phyloP scores from a whole-genome alignment of 2,888 invertebrate species.

The Lutraria lutraria region DNA sequence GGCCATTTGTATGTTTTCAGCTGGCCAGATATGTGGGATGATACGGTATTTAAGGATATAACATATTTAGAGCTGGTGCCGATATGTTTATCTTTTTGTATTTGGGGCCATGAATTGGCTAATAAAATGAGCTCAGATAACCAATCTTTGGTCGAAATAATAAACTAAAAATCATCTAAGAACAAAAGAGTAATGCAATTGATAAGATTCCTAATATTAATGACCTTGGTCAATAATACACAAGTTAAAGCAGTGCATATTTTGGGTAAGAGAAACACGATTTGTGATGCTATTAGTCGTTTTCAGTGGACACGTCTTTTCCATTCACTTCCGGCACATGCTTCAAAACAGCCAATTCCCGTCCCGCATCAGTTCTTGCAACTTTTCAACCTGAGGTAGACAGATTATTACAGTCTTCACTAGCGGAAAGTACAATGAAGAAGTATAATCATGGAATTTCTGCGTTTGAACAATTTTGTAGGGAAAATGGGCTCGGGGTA shows the following conservation, averaged over 20 bases:
- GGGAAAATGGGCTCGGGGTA: too few relatives aligned
- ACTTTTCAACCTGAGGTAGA: too few relatives aligned
- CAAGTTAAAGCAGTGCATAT: slow-evolving; percentile 17
- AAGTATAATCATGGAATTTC: neutral
- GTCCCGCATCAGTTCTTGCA: too few relatives aligned
- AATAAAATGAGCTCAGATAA: slow-evolving; percentile 10
- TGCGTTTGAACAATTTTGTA: neutral
- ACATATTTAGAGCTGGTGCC: slow-evolving; percentile 30
- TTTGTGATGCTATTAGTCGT: slow-evolving; percentile 28
- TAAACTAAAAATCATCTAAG: too few relatives aligned
- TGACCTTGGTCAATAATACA: slow-evolving; percentile 15
- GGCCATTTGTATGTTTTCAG: too few relatives aligned
- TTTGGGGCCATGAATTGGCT: neutral
- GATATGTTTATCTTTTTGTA: neutral
- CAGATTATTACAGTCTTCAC: neutral
- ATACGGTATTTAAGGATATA: too few relatives aligned
- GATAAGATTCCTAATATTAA: neutral
- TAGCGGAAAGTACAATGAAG: slow-evolving; percentile 7
- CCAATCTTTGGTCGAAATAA: too few relatives aligned
- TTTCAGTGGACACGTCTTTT: slow-evolving; percentile 25
- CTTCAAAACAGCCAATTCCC: too few relatives aligned
- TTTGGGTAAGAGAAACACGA: too few relatives aligned
- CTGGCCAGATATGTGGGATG: too few relatives aligned
- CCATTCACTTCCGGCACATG: neutral
- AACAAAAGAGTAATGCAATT: too few relatives aligned